Conservation (phyloP, 2,888 invertebrate species). For the Heliconius hortense region DNA sequence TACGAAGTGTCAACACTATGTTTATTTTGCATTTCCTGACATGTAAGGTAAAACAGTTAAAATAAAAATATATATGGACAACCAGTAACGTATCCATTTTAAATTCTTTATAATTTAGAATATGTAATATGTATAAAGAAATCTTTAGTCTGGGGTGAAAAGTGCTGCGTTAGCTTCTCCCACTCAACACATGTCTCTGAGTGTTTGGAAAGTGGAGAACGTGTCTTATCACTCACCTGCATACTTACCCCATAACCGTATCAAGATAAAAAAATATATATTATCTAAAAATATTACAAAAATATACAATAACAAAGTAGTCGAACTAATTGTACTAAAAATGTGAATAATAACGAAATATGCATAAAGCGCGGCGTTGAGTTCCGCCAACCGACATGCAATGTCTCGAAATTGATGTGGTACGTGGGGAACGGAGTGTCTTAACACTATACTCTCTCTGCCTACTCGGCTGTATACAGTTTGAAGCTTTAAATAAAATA, state of each 20-base stretch:
- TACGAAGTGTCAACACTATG: too few species aligned
- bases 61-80: neutral
- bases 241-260: neutral
- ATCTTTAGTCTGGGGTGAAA: neutral
- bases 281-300: neutral
- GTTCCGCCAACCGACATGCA: too few species aligned
- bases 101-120: neutral
- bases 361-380: too few species aligned
- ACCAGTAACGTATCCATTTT: neutral
- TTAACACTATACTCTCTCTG: too few species aligned
- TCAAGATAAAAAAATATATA: neutral
- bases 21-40: neutral
- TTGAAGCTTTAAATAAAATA: too few species aligned
- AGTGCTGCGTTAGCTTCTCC: neutral
- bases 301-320: neutral
- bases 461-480: too few species aligned
- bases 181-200: neutral
- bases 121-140: neutral
- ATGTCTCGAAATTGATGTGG: too few species aligned
- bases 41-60: neutral
- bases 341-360: too few species aligned
- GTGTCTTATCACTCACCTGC: constrained; percentile 1
- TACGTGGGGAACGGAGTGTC: too few species aligned
- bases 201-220: neutral
- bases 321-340: neutral